Base-by-base conservation (phyloP, 2,888 invertebrate species). In the Imbricaverruca yamaguchii region DNA sequence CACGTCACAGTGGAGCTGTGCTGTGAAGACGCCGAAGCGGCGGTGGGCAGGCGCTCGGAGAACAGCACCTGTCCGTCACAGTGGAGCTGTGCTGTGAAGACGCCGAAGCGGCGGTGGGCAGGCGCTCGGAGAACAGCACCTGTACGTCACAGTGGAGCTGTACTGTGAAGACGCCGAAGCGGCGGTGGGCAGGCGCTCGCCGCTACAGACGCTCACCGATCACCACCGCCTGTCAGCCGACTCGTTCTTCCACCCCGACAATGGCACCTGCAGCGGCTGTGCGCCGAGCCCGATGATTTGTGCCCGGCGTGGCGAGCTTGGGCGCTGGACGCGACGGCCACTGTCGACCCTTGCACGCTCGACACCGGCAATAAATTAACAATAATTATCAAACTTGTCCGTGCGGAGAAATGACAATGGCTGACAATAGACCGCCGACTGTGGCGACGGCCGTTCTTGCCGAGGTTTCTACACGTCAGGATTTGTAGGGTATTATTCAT, bases 321-420 rank as follows among this genome's bases (percentile, higher is more conserved):
- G n/a, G 23, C 67, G 12, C 67, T 10, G 67, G 11, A 13, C 12
- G 7, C n/a, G n/a, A 13, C 67, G 13, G 25, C 25, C 67, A 67
- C 25, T 13, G 25, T 25, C 74, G 39, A 11, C 39, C 11, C 15
- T 53, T 74, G 74, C 74, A 74, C 74, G 74, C 74, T 10, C 53
- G 18, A 18, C 74, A 53, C 74, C 53, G 74, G 6, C 53, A 6
- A 74, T 74, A 74, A 74, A 74, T 53, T 21, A n/a, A 25, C 74
- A 74, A 74, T 74, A 53, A 74, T 74, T 74, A 74, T 74, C 74
- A 74, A 74, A 74, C 74, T 74, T 74, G 74, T 74, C 74, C 53
- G 53, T 67, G 67, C 3, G 67, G 67, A 67, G 67, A 39, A 53
- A 53, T 53, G 74, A 74, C 74, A 74, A 25, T 39, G 53, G 74